Percentiles rank a stretch among this genome's conserved stretches.
phyloP scores from a whole-genome alignment of 2,797 vertebrate species.

The Vespertilio murinus region DNA sequence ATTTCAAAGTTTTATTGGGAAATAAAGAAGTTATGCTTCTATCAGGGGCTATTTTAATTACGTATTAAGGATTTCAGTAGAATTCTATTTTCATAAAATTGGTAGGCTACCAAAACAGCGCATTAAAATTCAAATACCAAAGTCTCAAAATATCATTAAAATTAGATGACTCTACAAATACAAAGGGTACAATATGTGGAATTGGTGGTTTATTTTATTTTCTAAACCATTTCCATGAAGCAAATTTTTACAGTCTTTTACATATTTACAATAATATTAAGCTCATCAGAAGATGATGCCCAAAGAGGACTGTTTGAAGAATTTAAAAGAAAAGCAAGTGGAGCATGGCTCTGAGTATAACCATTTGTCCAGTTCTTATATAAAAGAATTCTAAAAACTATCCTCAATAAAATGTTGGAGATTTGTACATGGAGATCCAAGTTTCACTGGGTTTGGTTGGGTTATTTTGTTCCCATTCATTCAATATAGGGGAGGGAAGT shows the following conservation, averaged over 20 bases:
- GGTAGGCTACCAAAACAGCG: not conserved
- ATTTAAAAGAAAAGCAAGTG: not conserved
- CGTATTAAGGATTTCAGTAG: not conserved
- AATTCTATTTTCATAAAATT: constrained; percentile 4
- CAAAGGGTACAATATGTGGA: not conserved
- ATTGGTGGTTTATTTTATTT: not conserved
- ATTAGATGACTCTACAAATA: not conserved
- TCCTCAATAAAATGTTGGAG: not conserved
- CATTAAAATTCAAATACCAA: not conserved
- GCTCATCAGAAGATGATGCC: not conserved
- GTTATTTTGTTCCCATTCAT: not conserved
- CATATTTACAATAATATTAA: not conserved
- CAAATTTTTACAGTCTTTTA: not conserved
- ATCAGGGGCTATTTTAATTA: constrained; percentile 17
- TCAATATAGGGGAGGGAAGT: not conserved
- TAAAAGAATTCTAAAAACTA: not conserved
- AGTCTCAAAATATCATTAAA: not conserved
- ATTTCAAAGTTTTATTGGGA: not conserved
- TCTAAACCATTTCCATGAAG: not conserved
- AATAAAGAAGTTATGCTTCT: not conserved
- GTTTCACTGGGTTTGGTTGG: not conserved
- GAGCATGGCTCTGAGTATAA: not conserved
- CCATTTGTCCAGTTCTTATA: not conserved
- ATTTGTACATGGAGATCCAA: not conserved
- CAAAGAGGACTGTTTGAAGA: not conserved